These are phyloP conservation scores for Brachystomella parvula DNA, from an alignment of 1,140 invertebrate species.

Conservation along the genomic window DNA sequence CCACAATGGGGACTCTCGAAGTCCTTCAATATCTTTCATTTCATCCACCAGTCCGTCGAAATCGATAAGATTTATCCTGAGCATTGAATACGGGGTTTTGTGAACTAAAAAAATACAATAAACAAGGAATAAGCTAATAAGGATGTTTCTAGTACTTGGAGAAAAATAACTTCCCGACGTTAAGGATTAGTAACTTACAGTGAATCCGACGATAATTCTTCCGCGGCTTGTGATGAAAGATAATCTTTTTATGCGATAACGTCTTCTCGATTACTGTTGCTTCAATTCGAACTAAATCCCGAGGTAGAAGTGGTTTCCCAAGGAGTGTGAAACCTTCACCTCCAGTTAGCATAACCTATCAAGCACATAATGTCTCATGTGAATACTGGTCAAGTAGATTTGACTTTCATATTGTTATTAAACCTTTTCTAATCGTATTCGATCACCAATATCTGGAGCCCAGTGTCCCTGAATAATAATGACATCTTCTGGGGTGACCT, in stretches of 20 bases:
- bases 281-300: conserved; percentile 63
- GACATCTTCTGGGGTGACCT: conserved; percentile 78
- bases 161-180: conserved; percentile 2
- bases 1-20: conserved; percentile 40
- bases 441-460: conserved; percentile 72
- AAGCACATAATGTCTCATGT: conserved; percentile 25
- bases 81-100: conserved; percentile 58
- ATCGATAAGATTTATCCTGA: conserved; percentile 63
- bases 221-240: conserved; percentile 63
- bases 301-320: conserved; percentile 69
- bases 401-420: conserved; percentile 15
- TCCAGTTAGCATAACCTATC: conserved; percentile 64
- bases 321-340: conserved; percentile 76
- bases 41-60: conserved; percentile 46
- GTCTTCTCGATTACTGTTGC: conserved; percentile 86
- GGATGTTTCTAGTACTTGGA: not conserved
- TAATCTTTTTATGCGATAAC: conserved; percentile 69
- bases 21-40: conserved; percentile 45
- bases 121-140: conserved; percentile 1
- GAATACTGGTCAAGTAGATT: not conserved
- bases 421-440: conserved; percentile 78
- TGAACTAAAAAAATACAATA: conserved; percentile 48
- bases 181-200: conserved; percentile 48
- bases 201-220: conserved; percentile 69
- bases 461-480: conserved; percentile 74